phyloP scores from a whole-genome alignment of 2,888 invertebrate genomes.

The Teinopalpus imperialis region DNA sequence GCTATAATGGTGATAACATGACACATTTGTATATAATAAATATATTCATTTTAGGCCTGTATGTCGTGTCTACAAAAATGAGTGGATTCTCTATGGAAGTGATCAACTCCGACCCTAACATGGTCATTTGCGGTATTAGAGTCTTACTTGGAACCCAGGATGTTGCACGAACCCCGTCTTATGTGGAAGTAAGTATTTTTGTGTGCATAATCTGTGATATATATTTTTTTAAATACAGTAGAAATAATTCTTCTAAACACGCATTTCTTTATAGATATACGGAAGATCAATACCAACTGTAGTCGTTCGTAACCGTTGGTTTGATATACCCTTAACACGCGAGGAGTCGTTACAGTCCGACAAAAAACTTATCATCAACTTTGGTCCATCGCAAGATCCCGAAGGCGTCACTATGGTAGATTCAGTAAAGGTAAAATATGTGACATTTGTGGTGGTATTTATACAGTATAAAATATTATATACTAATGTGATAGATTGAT shows the following conservation, averaged over 20 bases:
- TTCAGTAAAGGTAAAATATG: slow-evolving; percentile 88
- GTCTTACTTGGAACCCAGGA: slow-evolving; percentile 94
- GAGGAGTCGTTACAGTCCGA: slow-evolving; percentile 97
- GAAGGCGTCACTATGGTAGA: slow-evolving; percentile 96
- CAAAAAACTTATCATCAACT: slow-evolving; percentile 91
- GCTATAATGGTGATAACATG: too few relatives aligned
- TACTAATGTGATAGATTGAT: too few relatives aligned
- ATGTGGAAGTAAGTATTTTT: slow-evolving; percentile 84
- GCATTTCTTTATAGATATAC: slow-evolving; percentile 77
- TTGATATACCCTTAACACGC: slow-evolving; percentile 95
- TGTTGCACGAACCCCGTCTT: slow-evolving; percentile 88
- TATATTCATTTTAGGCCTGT: slow-evolving; percentile 91
- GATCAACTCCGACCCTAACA: slow-evolving; percentile 91
- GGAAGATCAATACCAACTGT: slow-evolving; percentile 88
- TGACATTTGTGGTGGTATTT: too few relatives aligned
- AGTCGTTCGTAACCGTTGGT: slow-evolving; percentile 93
- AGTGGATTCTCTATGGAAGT: slow-evolving; percentile 95
- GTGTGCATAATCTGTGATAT: too few relatives aligned
- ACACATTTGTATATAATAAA: too few relatives aligned
- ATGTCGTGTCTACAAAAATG: slow-evolving; percentile 95
- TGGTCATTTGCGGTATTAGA: slow-evolving; percentile 94
- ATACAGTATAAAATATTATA: too few relatives aligned
- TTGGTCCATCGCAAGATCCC: slow-evolving; percentile 93
- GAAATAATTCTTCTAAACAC: too few relatives aligned
- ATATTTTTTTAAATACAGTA: too few relatives aligned